Conservation (phyloP, 2,888 invertebrate species). For the Listrodromus nycthemerus region DNA sequence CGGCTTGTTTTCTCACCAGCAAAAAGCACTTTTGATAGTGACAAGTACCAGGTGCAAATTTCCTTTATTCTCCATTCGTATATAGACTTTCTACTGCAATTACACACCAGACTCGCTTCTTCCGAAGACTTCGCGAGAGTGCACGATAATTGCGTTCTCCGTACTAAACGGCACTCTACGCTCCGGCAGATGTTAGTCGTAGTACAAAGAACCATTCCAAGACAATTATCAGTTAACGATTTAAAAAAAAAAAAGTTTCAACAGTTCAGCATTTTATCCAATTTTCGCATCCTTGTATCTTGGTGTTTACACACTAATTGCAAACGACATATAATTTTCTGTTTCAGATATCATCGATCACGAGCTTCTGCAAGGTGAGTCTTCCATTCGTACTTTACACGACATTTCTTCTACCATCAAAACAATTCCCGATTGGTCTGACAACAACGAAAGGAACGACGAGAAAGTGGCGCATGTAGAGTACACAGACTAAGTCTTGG, state of each 20-base stretch:
- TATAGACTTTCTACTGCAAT: constrained; percentile 10
- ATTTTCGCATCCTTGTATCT: not conserved
- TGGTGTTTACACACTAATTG: constrained; percentile 2
- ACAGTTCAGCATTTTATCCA: not conserved
- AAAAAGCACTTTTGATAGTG: constrained; percentile 4
- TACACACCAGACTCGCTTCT: constrained; percentile 5
- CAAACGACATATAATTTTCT: constrained; percentile 75
- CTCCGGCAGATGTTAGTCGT: not conserved
- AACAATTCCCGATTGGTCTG: constrained; percentile 9
- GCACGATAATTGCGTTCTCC: constrained; percentile 30
- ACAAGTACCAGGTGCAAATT: constrained; percentile 3
- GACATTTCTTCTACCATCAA: constrained; percentile 37
- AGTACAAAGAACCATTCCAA: not conserved
- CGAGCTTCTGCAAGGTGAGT: constrained; percentile 95
- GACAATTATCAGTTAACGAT: constrained; percentile 3
- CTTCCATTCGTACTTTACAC: constrained; percentile 46
- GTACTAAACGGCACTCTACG: not conserved
- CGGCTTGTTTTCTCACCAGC: constrained; percentile 9
- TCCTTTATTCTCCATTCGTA: not conserved
- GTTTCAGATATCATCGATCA: constrained; percentile 93
- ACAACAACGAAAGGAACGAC: not conserved
- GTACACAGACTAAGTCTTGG: constrained; percentile 29
- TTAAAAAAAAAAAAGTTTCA: not conserved
- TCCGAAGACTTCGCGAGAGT: constrained; percentile 2
- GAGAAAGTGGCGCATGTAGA: not conserved